Conservation (phyloP, 2,888 invertebrate species). For the Pseudococcus jackbeardsleyi region DNA sequence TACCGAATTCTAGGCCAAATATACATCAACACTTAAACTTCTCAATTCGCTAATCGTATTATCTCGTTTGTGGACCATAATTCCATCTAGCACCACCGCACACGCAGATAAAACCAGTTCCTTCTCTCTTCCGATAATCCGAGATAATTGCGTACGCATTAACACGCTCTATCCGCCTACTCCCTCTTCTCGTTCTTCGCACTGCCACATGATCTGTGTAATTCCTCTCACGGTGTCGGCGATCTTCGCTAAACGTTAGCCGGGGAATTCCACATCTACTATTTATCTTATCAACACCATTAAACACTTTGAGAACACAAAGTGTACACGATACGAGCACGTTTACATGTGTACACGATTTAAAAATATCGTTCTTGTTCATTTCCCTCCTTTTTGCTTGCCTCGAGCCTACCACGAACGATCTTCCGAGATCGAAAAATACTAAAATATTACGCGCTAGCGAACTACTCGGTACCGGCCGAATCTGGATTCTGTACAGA, state of each 20-base stretch:
- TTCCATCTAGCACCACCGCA: background rate
- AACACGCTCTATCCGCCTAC: background rate
- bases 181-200: background rate
- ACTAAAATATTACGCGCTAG: background rate
- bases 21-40: background rate
- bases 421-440: background rate
- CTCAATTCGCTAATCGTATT: background rate
- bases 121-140: background rate
- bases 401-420: background rate
- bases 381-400: background rate
- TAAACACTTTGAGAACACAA: background rate
- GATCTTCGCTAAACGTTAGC: background rate
- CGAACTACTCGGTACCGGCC: constrained; percentile 17
- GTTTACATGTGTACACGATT: background rate
- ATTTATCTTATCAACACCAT: background rate
- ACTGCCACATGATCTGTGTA: background rate
- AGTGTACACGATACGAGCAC: background rate
- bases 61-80: background rate
- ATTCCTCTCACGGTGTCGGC: background rate
- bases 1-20: background rate
- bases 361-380: background rate
- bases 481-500: background rate
- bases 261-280: background rate
- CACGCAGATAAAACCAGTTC: constrained; percentile 8
- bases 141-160: background rate